A percentile compares a stretch with the other conserved stretches of the same genome.
Evolutionary conservation across 2,797 vertebrate species (phyloP).

Genomic region (Liasis olivaceus): DNA sequence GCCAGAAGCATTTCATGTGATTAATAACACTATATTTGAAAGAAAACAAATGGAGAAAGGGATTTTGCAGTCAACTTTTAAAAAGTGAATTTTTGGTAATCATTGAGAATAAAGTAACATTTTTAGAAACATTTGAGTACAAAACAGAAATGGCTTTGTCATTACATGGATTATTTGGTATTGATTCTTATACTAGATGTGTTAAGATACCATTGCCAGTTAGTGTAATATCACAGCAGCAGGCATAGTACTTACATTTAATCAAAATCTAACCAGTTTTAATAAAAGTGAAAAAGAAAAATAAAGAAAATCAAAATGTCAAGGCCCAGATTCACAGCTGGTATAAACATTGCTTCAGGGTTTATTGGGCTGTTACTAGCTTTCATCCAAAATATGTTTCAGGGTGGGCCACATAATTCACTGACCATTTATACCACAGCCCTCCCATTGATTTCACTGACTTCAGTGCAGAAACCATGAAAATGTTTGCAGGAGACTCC

Average conservation of each 20-base stretch:
- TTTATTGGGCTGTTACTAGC: constrained; percentile 12
- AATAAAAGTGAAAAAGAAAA: constrained; percentile 47
- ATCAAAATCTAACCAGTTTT: constrained; percentile 44
- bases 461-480: neutral
- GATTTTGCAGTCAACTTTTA: neutral
- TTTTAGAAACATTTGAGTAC: constrained; percentile 12
- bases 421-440: neutral
- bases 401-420: neutral
- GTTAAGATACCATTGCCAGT: constrained; percentile 24
- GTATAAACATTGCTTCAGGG: constrained; percentile 14
- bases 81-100: neutral
- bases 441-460: constrained; percentile 8
- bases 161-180: constrained; percentile 20
- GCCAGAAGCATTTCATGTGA: neutral
- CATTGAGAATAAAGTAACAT: constrained; percentile 9
- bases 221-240: constrained; percentile 37
- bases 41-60: neutral
- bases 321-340: constrained; percentile 31
- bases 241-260: constrained; percentile 44
- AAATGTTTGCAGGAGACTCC: neutral
- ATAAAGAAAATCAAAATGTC: constrained; percentile 54
- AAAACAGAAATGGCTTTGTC: constrained; percentile 12
- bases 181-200: constrained; percentile 32
- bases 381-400: constrained; percentile 3
- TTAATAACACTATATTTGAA: constrained; percentile 2